A percentile compares a stretch with the other conserved stretches of the same genome.
phyloP scores from a whole-genome alignment of 2,797 vertebrate species.

The Chloroceryle amazona region DNA sequence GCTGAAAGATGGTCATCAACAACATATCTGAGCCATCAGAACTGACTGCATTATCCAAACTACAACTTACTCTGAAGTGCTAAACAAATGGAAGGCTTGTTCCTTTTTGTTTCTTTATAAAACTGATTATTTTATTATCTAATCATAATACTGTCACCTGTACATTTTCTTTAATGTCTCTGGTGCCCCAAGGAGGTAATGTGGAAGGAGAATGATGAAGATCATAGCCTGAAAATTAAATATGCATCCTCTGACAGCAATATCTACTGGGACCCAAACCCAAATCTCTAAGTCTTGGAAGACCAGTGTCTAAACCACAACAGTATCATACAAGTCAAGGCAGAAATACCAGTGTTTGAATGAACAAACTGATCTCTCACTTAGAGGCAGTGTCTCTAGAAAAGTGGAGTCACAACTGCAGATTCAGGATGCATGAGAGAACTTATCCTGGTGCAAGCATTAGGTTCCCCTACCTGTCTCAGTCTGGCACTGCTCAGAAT shows the following conservation, averaged over 20 bases:
- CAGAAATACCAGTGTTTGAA: not conserved
- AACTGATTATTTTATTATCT: not conserved
- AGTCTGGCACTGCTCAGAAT: not conserved
- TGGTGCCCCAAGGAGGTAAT: not conserved
- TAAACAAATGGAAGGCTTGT: not conserved
- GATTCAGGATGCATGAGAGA: not conserved
- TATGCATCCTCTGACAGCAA: not conserved
- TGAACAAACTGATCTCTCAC: not conserved
- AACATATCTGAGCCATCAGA: not conserved
- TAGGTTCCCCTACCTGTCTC: not conserved
- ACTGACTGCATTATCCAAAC: not conserved
- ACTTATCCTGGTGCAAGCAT: rapidly evolving
- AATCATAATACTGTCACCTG: not conserved
- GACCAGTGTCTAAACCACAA: not conserved
- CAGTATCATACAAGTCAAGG: not conserved
- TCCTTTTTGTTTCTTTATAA: not conserved
- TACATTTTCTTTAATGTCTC: not conserved
- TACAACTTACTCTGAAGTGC: not conserved
- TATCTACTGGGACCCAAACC: not conserved
- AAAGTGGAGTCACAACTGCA: not conserved
- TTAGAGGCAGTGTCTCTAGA: not conserved
- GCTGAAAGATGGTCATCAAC: not conserved
- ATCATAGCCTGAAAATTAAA: constrained; percentile 9
- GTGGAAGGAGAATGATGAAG: constrained; percentile 4
- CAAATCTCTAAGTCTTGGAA: not conserved